Evolutionary conservation across 2,888 invertebrate species (phyloP), one percentile per base, ranked within the genome.

Genomic region (Cylindroiulus punctatus): DNA sequence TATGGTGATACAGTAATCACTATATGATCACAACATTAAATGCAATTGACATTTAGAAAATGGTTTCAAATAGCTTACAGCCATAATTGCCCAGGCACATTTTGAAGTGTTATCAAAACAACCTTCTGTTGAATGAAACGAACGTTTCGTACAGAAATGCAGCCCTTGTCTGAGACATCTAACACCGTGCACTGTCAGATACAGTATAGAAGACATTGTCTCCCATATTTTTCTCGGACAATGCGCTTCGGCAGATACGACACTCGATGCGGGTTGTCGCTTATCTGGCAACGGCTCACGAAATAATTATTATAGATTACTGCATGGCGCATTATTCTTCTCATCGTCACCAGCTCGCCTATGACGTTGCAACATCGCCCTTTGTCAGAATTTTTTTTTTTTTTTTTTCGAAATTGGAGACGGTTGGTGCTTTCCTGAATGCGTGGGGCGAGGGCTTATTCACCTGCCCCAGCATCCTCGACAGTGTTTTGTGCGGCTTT

Each of bases 281-380:
- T 65, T 65, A 65, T 65, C 65, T 65, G 26, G 26, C 65, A 65
- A 22, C 65, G 26, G 65, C 65, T 26, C 65, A 65, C 65, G 22
- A 65, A 65, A 65, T 65, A 65, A 65, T 65, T 65, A 65, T 65
- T 65, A 65, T 65, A 12, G 65, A 65, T 65, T 65, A 8, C 65
- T 65, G 7, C 26, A n/a, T n/a, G n/a, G n/a, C 10, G 26, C 65
- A 26, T 65, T 26, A 65, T 57, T 57, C 7, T 26, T 26, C 10
- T 65, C 65, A n/a, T 65, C 65, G 65, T 2, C 65, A 22, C 65
- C 22, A n/a, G 8, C 65, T 5, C n/a, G n/a, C 65, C 10, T 65
- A 26, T 65, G 65, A 65, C 65, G 65, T 26, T 65, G 65, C 65
- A 22, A 22, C 26, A 65, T 65, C 65, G 26, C 26, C 65, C 65